These are phyloP conservation scores for Neosalanx taihuensis DNA, from an alignment of 2,797 vertebrate genomes.

Conservation along the genomic window DNA sequence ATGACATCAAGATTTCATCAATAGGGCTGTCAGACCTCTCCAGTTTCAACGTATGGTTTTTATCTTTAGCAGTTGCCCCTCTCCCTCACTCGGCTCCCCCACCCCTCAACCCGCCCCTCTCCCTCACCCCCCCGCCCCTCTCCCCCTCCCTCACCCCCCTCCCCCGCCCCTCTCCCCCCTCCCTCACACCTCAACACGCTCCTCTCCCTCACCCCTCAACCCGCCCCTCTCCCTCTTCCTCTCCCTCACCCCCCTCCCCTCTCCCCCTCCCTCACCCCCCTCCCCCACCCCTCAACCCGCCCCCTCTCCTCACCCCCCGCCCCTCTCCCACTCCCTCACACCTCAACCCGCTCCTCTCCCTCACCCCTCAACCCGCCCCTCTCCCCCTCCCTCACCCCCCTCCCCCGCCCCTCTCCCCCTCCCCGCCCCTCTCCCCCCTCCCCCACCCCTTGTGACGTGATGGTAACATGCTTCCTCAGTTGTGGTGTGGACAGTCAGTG, in stretches of 20 bases:
- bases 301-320: slow-evolving; percentile 15
- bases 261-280: too few species aligned
- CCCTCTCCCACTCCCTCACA: neutral
- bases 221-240: neutral
- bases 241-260: neutral
- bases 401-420: neutral
- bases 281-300: neutral
- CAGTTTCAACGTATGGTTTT: slow-evolving; percentile 24
- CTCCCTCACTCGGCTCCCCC: neutral
- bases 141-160: neutral
- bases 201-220: neutral
- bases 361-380: neutral
- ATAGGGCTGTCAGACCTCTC: slow-evolving; percentile 39
- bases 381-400: neutral
- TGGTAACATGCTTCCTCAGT: slow-evolving; percentile 38
- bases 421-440: slow-evolving; percentile 1
- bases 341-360: neutral
- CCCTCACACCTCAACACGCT: neutral
- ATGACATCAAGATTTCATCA: slow-evolving; percentile 23
- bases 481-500: slow-evolving; percentile 54
- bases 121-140: neutral
- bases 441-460: slow-evolving; percentile 29
- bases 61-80: neutral
- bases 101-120: neutral
- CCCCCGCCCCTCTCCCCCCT: neutral